A percentile compares a stretch with the other conserved stretches of the same genome.
These are phyloP conservation scores for Embiotoca jacksoni DNA, from an alignment of 2,113 vertebrate species.

Conservation along the genomic window DNA sequence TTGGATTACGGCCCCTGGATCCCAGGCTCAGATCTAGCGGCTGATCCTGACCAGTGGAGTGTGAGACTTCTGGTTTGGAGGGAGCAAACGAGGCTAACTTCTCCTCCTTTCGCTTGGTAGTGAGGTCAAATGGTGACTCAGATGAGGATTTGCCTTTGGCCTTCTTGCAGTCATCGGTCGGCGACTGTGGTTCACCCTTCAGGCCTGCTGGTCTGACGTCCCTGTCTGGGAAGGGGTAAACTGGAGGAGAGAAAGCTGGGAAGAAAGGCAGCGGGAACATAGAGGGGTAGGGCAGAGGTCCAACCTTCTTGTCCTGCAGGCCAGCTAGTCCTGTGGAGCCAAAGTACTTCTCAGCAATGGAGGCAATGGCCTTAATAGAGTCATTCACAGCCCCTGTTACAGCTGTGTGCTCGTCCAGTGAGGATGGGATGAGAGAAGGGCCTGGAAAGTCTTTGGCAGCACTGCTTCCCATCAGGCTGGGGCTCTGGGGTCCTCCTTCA, in stretches of 20 bases:
- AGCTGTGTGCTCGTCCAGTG: conserved; percentile 95
- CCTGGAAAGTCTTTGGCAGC: conserved; percentile 91
- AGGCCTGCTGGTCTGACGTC: conserved; percentile 90
- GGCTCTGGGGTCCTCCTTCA: conserved; percentile 88
- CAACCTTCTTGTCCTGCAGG: conserved; percentile 97
- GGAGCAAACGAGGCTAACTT: conserved; percentile 84
- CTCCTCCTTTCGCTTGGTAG: conserved; percentile 95
- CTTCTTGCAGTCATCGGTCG: conserved; percentile 90
- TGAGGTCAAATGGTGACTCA: conserved; percentile 97
- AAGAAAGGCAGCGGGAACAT: conserved; percentile 99
- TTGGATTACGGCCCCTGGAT: conserved; percentile 82
- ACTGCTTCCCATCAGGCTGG: conserved; percentile 88
- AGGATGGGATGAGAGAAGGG: conserved; percentile 91
- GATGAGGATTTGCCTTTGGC: conserved; percentile 87
- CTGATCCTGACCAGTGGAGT: conserved; percentile 90
- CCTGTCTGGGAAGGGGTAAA: conserved; percentile 97
- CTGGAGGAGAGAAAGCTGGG: conserved; percentile 97
- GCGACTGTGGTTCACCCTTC: conserved; percentile 92
- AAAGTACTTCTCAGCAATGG: conserved; percentile 99
- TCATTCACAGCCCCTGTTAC: conserved; percentile 99
- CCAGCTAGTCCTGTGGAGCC: conserved; percentile 96
- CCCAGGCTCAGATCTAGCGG: conserved; percentile 97
- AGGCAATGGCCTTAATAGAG: conserved; percentile 99
- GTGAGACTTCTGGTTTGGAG: conserved; percentile 85
- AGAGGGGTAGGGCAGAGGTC: conserved; percentile 95